Percentiles rank a stretch among this genome's conserved stretches.
phyloP scores from a whole-genome alignment of 2,888 invertebrate genomes.

The Metallyticus violacea region DNA sequence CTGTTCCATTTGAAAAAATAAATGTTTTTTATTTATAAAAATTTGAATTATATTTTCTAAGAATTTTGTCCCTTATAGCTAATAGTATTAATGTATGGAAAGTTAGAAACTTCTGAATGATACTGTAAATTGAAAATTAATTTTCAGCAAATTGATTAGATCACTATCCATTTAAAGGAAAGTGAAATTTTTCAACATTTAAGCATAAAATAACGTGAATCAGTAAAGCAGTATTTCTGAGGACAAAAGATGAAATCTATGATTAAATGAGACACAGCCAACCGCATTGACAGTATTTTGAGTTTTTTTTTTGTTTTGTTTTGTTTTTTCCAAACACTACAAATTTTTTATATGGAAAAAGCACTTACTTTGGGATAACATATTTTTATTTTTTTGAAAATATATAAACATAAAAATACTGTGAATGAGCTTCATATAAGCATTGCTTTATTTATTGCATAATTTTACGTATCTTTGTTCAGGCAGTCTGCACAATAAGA shows the following conservation, averaged over 20 bases:
- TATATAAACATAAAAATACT: background rate
- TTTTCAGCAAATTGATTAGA: background rate
- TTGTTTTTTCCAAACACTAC: background rate
- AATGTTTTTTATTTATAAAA: background rate
- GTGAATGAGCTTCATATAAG: background rate
- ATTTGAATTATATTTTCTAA: background rate
- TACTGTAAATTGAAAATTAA: background rate
- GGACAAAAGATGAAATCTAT: background rate
- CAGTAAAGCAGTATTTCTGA: background rate
- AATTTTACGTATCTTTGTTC: background rate
- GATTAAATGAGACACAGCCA: background rate
- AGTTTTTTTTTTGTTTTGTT: background rate
- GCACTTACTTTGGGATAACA: background rate
- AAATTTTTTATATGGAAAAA: background rate
- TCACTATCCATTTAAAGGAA: background rate
- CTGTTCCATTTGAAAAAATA: background rate
- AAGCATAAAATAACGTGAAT: background rate
- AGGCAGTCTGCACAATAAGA: background rate
- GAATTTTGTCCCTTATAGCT: background rate
- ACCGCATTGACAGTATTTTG: background rate
- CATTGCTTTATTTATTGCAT: background rate
- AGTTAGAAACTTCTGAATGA: background rate
- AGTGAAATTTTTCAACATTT: too few relatives aligned
- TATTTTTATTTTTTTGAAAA: background rate
- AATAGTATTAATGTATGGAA: background rate